These are phyloP conservation scores for Pseudomyrmex cubaensis DNA, from an alignment of 1,140 invertebrate species.

Conservation along the genomic window DNA sequence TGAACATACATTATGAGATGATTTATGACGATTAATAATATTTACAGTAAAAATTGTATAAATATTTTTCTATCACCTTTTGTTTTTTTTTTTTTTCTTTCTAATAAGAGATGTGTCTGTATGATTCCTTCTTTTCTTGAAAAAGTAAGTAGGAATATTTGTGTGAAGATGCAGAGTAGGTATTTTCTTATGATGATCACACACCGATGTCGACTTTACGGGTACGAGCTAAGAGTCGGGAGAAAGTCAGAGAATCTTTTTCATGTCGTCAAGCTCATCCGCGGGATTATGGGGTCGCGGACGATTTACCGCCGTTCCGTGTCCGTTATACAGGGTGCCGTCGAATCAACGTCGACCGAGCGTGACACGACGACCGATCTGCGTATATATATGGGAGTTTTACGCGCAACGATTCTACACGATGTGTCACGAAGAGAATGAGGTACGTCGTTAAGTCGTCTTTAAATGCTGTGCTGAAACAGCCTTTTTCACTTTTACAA, in stretches of 20 bases:
- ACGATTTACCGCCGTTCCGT: slow-evolving; percentile 44
- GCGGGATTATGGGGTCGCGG: slow-evolving; percentile 31
- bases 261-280: slow-evolving; percentile 40
- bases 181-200: slow-evolving; percentile 19
- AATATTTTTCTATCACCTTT: too few species aligned
- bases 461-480: slow-evolving; percentile 54
- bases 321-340: slow-evolving; percentile 41
- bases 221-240: not conserved
- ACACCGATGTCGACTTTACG: slow-evolving; percentile 36
- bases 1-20: too few species aligned
- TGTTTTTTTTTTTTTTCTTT: too few species aligned
- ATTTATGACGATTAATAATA: too few species aligned
- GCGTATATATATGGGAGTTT: slow-evolving; percentile 50
- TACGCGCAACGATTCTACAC: slow-evolving; percentile 21
- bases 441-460: slow-evolving; percentile 31
- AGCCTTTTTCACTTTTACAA: slow-evolving; percentile 54
- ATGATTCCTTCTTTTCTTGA: not conserved
- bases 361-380: not conserved
- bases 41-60: too few species aligned
- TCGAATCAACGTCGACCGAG: slow-evolving; percentile 38
- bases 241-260: slow-evolving; percentile 42
- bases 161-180: not conserved
- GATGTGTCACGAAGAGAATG: not conserved
- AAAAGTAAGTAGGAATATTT: not conserved
- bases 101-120: not conserved